phyloP scores from a whole-genome alignment of 2,113 vertebrate species.

The pig (Sus scrofa) region T2T-Sscrofa CM000812.6:14022001-14022500 shows the following conservation, averaged over 20 bases:
- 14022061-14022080: constrained; percentile 95
- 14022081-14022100: constrained; percentile 93
- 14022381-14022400: too few relatives aligned
- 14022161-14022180: rapidly evolving
- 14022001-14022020: constrained; percentile 95
- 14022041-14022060: constrained; percentile 95
- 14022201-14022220: background rate
- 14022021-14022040: constrained; percentile 94
- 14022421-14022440: background rate
- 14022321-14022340: too few relatives aligned
- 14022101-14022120: constrained; percentile 96
- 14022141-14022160: constrained; percentile 92
- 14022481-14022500: background rate
- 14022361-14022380: too few relatives aligned
- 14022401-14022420: too few relatives aligned
- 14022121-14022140: constrained; percentile 91
- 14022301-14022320: background rate
- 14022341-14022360: too few relatives aligned
- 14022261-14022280: background rate
- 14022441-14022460: background rate
- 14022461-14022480: background rate
- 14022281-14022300: background rate
- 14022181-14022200: too few relatives aligned
- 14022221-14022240: background rate
- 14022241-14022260: background rate